These are phyloP conservation scores for Eristalis intricaria DNA, from an alignment of 2,888 invertebrate genomes.

Conservation along the genomic window DNA sequence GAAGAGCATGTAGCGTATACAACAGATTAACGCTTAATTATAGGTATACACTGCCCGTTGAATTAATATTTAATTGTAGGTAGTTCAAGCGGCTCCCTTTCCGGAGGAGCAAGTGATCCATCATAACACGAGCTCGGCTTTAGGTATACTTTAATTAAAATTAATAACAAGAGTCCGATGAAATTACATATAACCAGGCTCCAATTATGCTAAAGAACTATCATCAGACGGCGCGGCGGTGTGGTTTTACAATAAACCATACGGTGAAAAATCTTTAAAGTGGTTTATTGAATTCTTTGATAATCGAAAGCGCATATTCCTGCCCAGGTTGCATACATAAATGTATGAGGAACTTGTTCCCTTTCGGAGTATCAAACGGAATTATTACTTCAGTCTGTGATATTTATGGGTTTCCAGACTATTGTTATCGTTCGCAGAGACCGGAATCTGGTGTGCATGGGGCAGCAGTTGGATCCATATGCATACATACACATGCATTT, in stretches of 20 bases:
- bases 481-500: constrained; percentile 1
- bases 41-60: constrained; percentile 10
- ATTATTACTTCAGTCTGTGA: not conserved
- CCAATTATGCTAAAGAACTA: not conserved
- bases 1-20: constrained; percentile 1
- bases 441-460: not conserved
- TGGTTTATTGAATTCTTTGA: not conserved
- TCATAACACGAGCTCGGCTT: constrained; percentile 1
- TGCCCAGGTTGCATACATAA: too few relatives aligned
- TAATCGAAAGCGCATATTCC: not conserved
- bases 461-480: constrained; percentile 14
- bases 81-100: not conserved
- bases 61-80: constrained; percentile 55
- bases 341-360: not conserved
- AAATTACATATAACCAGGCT: not conserved
- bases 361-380: not conserved
- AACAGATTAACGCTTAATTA: constrained; percentile 54
- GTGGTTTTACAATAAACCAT: not conserved
- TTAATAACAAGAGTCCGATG: constrained; percentile 7
- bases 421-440: not conserved
- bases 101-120: not conserved
- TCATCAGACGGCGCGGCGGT: not conserved
- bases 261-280: not conserved
- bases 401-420: not conserved
- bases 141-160: constrained; percentile 17